These are phyloP conservation scores for Xanthorhoe designata DNA, from an alignment of 2,888 invertebrate genomes.

Conservation along the genomic window DNA sequence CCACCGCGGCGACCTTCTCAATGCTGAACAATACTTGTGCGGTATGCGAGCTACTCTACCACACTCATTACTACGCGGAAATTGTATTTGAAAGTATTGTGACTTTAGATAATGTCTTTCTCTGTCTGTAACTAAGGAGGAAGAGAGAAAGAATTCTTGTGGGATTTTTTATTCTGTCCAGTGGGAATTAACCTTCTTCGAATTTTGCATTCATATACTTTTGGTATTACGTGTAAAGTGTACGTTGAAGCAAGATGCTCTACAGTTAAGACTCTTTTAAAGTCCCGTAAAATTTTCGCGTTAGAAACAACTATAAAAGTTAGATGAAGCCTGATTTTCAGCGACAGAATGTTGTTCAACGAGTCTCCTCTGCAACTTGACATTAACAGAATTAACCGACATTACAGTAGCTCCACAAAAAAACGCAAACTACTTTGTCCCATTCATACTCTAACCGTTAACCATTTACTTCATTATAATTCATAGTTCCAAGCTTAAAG, in stretches of 20 bases:
- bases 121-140: neutral
- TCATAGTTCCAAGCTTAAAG: neutral
- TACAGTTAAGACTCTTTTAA: no score
- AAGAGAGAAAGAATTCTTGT: neutral
- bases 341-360: no score
- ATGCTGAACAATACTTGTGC: constrained; percentile 61
- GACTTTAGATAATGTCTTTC: neutral
- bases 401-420: neutral
- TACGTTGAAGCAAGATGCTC: no score
- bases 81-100: constrained; percentile 22
- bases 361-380: neutral
- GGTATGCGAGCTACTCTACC: constrained; percentile 20
- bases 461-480: neutral
- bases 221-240: neutral
- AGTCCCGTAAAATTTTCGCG: no score
- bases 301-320: no score
- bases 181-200: neutral
- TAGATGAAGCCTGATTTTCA: no score
- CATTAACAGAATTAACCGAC: neutral
- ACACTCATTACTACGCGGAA: constrained; percentile 28
- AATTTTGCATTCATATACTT: neutral
- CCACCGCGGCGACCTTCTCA: constrained; percentile 74
- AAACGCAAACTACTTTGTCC: neutral
- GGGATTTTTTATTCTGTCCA: neutral
- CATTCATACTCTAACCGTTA: neutral